Conservation (phyloP, 2,797 vertebrate genomes). For the Eremophila alpestris region DNA sequence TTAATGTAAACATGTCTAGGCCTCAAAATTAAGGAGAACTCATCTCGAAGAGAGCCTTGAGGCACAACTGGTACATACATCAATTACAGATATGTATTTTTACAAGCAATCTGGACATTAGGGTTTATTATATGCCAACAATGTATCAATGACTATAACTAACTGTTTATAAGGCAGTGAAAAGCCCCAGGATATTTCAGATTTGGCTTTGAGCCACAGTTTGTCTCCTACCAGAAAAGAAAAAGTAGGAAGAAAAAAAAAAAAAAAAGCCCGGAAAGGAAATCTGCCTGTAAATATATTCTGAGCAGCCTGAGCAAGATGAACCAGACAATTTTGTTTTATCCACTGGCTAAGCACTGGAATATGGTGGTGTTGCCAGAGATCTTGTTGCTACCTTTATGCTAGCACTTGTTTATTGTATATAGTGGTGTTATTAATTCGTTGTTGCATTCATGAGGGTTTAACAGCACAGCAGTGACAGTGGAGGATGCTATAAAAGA, state of each 20-base stretch:
- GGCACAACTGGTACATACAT: slow-evolving; percentile 1
- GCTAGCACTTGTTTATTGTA: slow-evolving; percentile 38
- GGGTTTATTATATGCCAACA: slow-evolving; percentile 49
- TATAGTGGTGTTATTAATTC: slow-evolving; percentile 61
- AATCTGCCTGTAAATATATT: slow-evolving; percentile 1
- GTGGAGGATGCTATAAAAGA: slow-evolving; percentile 59
- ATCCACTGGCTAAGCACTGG: not conserved
- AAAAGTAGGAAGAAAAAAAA: not conserved
- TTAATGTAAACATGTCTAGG: not conserved
- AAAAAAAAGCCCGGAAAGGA: not conserved
- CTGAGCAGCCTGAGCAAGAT: not conserved
- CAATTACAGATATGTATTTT: slow-evolving; percentile 57
- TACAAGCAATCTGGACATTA: slow-evolving; percentile 52
- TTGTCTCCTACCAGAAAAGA: not conserved
- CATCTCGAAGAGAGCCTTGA: not conserved
- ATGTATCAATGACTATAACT: slow-evolving; percentile 47
- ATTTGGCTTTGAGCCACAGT: slow-evolving; percentile 30
- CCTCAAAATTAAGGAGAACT: not conserved
- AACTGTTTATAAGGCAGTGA: slow-evolving; percentile 55
- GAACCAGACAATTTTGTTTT: not conserved
- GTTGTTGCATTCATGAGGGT: slow-evolving; percentile 48
- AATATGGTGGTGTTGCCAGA: not conserved
- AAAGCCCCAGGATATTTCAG: slow-evolving; percentile 2
- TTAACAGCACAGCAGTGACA: slow-evolving; percentile 58
- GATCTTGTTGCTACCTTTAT: not conserved